Conservation (phyloP, 2,888 invertebrate genomes). For the Zygogramma bicolorata region DNA sequence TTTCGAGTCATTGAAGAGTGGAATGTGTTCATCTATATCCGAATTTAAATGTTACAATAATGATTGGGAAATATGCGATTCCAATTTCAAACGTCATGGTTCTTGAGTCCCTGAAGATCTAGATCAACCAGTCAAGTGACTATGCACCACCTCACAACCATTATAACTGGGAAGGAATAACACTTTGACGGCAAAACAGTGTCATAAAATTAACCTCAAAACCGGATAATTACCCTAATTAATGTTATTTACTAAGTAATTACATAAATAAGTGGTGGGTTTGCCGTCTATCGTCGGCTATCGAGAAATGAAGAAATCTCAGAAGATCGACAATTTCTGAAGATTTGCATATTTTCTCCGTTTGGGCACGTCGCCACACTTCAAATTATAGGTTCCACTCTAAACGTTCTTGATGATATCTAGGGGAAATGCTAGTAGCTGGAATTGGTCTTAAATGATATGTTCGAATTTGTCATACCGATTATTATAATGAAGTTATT, state of each 20-base stretch:
- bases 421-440: not conserved
- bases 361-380: not conserved
- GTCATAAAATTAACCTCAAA: not conserved
- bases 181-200: not conserved
- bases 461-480: not conserved
- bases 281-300: not conserved
- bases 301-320: constrained; percentile 9
- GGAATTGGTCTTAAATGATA: not conserved
- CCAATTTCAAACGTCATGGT: not conserved
- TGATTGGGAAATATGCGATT: not conserved
- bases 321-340: not conserved
- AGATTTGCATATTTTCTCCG: constrained; percentile 19
- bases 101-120: not conserved
- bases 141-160: not conserved
- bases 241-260: not conserved
- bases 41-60: not conserved
- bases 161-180: not conserved
- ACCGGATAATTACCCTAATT: not conserved
- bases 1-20: not conserved
- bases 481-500: not conserved
- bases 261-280: constrained; percentile 2
- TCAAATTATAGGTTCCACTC: constrained; percentile 15
- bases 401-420: constrained; percentile 10
- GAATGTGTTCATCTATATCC: not conserved
- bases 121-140: not conserved